Base-by-base conservation (phyloP, 2,113 vertebrate genomes). In the Pyxicephalus adspersus region DNA sequence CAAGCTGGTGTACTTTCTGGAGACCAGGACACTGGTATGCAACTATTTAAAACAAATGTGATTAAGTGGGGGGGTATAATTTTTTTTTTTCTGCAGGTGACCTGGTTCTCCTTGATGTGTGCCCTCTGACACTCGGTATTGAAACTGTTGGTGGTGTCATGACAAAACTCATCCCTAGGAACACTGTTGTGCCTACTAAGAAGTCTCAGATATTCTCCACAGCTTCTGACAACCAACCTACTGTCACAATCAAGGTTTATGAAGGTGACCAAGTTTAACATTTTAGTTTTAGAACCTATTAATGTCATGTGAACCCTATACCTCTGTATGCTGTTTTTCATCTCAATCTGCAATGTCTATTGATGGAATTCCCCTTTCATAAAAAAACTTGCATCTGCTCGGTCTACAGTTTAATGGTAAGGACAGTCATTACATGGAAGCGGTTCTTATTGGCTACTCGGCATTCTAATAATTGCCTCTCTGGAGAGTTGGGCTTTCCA, bases 171-270 rank as follows among this genome's bases (percentile, higher is more conserved):
- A 99, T 99, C 81, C 95, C 97, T 38, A 97, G 97, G 68, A 99
- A 99, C 79, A 99, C 97, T 0, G 97, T 98, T 78, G 97, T 99
- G 58, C 98, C 97, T 75, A 98, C 96, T 25, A 99, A 99, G 94
- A 98, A 99, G 86, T 98, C 97, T 16, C 97, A 99, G 89, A 98
- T 98, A 87, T 99, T 99, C 84, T 98, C 98, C 34, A 99, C 98
- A 0, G 96, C 96, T 34, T 97, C 97, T 75, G 97, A 99, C 87
- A 99, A 98, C 88, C 98, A 99, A 87, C 95, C 96, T 5, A 99
- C 97, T 80, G 98, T 99, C 84, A 98, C 98, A 4, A 99, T 99
- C 86, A 98, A 99, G 78, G 98, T 99, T 61, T 99, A 97, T 86
- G 98, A 99, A 95, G 98, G 97, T 97, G 88, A 85, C 20, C 13